Percentiles rank a stretch among this genome's conserved stretches.
Evolutionary conservation across 2,797 vertebrate genomes (phyloP).

Genomic region (Gadopsis bispinosus): DNA sequence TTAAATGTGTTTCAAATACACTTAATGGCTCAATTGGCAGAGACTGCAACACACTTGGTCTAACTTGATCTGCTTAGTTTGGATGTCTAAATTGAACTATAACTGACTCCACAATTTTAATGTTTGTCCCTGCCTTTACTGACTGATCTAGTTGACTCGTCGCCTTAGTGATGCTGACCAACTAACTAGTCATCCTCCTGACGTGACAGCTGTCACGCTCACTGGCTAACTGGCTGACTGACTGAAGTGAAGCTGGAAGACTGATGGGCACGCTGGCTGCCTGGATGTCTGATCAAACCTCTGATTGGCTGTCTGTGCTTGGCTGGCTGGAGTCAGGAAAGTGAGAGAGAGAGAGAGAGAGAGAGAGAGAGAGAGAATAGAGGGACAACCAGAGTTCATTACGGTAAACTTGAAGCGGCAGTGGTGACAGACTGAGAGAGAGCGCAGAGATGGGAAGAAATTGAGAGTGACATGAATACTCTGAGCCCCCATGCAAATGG

Average conservation of each 20-base stretch:
- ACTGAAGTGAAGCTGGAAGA: conserved; percentile 29
- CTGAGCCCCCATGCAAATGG: conserved; percentile 68
- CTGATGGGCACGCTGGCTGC: conserved; percentile 44
- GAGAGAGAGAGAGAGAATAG: conserved; percentile 13
- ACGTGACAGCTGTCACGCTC: conserved; percentile 47
- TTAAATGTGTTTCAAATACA: conserved; percentile 16
- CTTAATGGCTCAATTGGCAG: background rate
- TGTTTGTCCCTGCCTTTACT: background rate
- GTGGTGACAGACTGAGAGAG: conserved; percentile 72
- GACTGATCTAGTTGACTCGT: conserved; percentile 29
- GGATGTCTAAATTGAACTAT: background rate
- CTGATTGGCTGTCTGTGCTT: conserved; percentile 59
- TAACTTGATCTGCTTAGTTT: background rate
- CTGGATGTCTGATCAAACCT: conserved; percentile 59
- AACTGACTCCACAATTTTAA: conserved; percentile 8
- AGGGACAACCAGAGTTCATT: conserved; percentile 73
- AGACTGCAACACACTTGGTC: background rate
- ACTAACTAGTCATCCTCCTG: conserved; percentile 30
- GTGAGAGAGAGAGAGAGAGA: conserved; percentile 23
- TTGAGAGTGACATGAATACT: conserved; percentile 74
- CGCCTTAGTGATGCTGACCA: conserved; percentile 35
- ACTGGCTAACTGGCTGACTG: conserved; percentile 34
- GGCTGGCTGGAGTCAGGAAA: conserved; percentile 47
- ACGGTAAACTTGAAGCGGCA: conserved; percentile 74
- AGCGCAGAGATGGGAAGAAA: conserved; percentile 65